A percentile compares a stretch with the other conserved stretches of the same genome.
These are phyloP conservation scores for Papilio glaucus DNA, from an alignment of 1,140 invertebrate genomes.

Conservation along the genomic window DNA sequence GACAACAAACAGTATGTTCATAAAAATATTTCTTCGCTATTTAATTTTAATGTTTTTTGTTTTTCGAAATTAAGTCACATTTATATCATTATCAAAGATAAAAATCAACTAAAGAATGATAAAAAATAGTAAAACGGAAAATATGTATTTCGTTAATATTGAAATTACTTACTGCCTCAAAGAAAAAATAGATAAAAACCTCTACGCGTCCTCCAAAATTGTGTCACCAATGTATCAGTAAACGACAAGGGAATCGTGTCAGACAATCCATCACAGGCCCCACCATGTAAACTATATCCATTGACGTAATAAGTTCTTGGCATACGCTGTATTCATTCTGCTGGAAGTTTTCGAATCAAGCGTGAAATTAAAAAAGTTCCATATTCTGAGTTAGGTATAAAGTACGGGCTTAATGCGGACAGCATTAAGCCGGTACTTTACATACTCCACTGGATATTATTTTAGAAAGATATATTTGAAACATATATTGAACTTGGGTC, in stretches of 20 bases:
- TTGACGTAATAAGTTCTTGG: conserved; percentile 29
- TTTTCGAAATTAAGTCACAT: too few relatives aligned
- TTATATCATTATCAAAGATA: too few relatives aligned
- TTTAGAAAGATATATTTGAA: conserved; percentile 21
- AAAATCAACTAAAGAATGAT: too few relatives aligned
- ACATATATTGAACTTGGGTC: neutral
- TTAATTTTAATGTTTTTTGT: too few relatives aligned
- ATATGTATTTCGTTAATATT: too few relatives aligned
- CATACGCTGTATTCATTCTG: conserved; percentile 35
- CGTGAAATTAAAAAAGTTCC: conserved; percentile 76
- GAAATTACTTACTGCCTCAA: neutral
- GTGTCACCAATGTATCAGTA: conserved; percentile 1
- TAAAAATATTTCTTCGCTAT: too few relatives aligned
- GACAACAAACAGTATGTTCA: too few relatives aligned
- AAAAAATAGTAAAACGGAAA: too few relatives aligned
- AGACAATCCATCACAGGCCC: conserved; percentile 12
- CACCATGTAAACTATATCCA: conserved; percentile 12
- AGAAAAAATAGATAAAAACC: conserved; percentile 10
- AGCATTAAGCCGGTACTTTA: too few relatives aligned
- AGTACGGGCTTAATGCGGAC: conserved; percentile 37
- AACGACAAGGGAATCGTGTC: conserved; percentile 24
- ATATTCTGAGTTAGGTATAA: conserved; percentile 44
- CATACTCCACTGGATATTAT: conserved; percentile 41
- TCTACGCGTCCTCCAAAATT: neutral
- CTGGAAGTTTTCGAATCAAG: conserved; percentile 60